Evolutionary conservation across 2,888 invertebrate species (phyloP), one percentile per base, ranked within the genome.

Genomic region (Megastigmus dorsalis): DNA sequence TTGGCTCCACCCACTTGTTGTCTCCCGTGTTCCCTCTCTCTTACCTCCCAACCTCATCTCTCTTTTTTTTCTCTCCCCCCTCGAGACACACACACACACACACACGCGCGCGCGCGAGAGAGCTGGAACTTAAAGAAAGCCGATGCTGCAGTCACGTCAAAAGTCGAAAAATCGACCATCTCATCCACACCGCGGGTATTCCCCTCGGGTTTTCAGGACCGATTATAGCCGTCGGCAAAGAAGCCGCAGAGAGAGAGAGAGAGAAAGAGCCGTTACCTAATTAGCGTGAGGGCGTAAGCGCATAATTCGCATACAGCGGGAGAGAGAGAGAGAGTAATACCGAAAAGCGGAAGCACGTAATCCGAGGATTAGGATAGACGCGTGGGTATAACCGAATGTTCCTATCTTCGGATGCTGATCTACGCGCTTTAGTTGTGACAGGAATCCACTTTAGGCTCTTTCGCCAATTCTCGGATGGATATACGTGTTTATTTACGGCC

Each of bases 1-100:
- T 15, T 43, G 41, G 52, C 75, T 68, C 75, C 72, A 68, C 75
- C 72, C 68, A 68, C 72, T 72, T 48, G 50, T 68, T 55, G 52
- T 52, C n/a, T n/a, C 4, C 9, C 55, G n/a, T n/a, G n/a, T n/a
- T 30, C 59, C n/a, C 54, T 26, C 13, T 28, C 18, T 26, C 3
- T 15, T 30, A 7, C 13, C n/a, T 48, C 33, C 9, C 41, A 28
- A n/a, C n/a, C n/a, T 52, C 43, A 43, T 43, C 28, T n/a, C n/a
- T n/a, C n/a, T n/a, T n/a, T n/a, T n/a, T n/a, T n/a, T 7, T 6
- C n/a, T 26, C 28, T 43, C 45, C 15, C 43, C n/a, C n/a, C n/a
- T n/a, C n/a, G n/a, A n/a, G n/a, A n/a, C n/a, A n/a, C n/a, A n/a
- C n/a, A n/a, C n/a, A n/a, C n/a, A n/a, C n/a, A n/a, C n/a, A n/a